phyloP scores from a whole-genome alignment of 2,888 invertebrate species.

The Sisyra nigra region DNA sequence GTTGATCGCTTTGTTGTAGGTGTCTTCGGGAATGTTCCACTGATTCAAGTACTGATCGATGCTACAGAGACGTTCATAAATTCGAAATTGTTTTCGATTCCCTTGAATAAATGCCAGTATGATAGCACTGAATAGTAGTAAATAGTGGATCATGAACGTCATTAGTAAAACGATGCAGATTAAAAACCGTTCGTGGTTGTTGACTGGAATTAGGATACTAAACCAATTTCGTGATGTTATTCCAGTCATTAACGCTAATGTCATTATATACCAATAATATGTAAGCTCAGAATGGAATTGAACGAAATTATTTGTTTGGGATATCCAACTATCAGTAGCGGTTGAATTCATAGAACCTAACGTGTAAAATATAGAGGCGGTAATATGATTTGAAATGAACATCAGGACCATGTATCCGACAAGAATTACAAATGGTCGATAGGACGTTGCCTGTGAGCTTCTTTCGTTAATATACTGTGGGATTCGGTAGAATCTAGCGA shows the following conservation, averaged over 20 bases:
- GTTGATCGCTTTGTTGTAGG: slow-evolving; percentile 11
- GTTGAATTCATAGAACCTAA: too few species aligned
- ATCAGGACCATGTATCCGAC: slow-evolving; percentile 10
- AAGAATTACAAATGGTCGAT: slow-evolving; percentile 8
- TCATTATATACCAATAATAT: slow-evolving; percentile 4
- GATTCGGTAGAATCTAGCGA: slow-evolving; percentile 7
- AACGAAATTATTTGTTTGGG: slow-evolving; percentile 5
- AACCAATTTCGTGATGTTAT: background rate
- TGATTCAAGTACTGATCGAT: slow-evolving; percentile 10
- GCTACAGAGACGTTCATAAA: slow-evolving; percentile 11
- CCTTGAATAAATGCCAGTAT: slow-evolving; percentile 12
- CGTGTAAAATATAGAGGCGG: slow-evolving; percentile 5
- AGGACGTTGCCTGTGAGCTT: slow-evolving; percentile 10
- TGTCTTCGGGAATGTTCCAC: slow-evolving; percentile 10
- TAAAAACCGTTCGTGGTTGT: slow-evolving; percentile 8
- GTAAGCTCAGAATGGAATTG: slow-evolving; percentile 8
- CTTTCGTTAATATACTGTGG: slow-evolving; percentile 8
- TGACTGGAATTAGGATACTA: background rate
- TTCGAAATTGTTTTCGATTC: slow-evolving; percentile 12
- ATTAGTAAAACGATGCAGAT: slow-evolving; percentile 11
- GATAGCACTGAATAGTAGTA: slow-evolving; percentile 13
- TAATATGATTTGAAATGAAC: slow-evolving; percentile 9
- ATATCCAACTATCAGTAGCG: too few species aligned
- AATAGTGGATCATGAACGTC: slow-evolving; percentile 12
- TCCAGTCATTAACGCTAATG: too few species aligned